Evolutionary conservation across 1,140 invertebrate species (phyloP).

Genomic region (Maconellicoccus hirsutus): DNA sequence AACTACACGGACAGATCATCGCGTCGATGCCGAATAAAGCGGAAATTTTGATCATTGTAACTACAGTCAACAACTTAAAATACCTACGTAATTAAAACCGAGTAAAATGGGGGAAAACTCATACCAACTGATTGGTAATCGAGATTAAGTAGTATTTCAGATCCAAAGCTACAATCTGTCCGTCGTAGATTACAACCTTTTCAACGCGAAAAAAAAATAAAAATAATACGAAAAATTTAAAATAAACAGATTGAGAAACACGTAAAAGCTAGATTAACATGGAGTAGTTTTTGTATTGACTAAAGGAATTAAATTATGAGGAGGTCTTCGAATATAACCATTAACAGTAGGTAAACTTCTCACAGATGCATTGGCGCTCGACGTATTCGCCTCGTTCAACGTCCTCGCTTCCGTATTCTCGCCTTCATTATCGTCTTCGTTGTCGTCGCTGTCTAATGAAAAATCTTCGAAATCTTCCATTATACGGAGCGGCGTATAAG

Average conservation of each 20-base stretch:
- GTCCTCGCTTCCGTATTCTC: neutral
- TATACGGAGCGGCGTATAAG: slow-evolving; percentile 7
- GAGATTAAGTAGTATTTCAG: neutral
- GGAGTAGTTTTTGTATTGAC: slow-evolving; percentile 19
- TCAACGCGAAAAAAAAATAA: slow-evolving; percentile 3
- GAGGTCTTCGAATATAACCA: slow-evolving; percentile 6
- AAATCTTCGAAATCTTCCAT: slow-evolving; percentile 6
- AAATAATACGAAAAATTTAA: slow-evolving; percentile 2
- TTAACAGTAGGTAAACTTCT: neutral
- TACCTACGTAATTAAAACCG: no score
- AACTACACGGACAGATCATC: neutral
- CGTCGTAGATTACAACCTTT: slow-evolving; percentile 1
- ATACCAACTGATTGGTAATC: no score
- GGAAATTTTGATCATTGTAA: neutral
- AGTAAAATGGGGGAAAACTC: no score
- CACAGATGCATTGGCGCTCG: neutral
- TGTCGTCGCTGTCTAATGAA: slow-evolving; percentile 10
- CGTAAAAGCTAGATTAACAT: neutral
- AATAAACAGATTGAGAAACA: neutral
- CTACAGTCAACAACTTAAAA: neutral
- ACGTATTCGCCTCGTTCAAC: neutral
- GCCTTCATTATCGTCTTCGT: neutral
- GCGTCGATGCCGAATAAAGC: neutral
- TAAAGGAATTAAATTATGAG: slow-evolving; percentile 19
- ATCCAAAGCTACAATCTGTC: neutral